Evolutionary conservation across 2,113 vertebrate genomes (phyloP), one percentile per base, ranked within the genome.

Genomic region (Phocoena sinus): DNA sequence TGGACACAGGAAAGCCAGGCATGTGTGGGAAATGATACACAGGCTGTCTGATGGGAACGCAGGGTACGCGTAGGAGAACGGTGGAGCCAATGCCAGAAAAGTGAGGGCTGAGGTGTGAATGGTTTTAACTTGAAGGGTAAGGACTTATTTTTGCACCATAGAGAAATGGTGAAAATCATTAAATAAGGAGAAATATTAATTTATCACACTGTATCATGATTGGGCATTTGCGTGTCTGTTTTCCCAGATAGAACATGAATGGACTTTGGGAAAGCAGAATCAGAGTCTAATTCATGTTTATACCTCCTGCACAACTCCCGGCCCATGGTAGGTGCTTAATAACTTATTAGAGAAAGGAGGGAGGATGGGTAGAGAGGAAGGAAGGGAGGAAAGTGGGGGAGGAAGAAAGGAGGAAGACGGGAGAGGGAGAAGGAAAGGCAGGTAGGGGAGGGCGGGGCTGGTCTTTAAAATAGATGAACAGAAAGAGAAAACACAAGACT

Each of bases 161-260:
- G 23, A 6, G 3, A 70, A 33, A 67, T 5, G 56, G 56, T 70
- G 33, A 65, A 95, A 73, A 67, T 11, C 4, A 17, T 56, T 85
- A 60, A 82, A 44, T 18, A 70, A 89, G 25, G 71, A 79, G 60
- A 90, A 65, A 70, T 53, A 33, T 47, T 70, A 81, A 89, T 31
- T 38, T n/a, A 41, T 73, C 8, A 14, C 25, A 7, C 26, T 67
- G 31, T 50, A 53, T 44, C 12, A 5, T 6, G n/a, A 58, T 18
- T 79, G 73, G 26, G 3, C n/a, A 67, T 91, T 53, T 68, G 12
- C 3, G 2, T 56, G 6, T 60, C 41, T 89, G 4, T 93, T 91
- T 95, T 80, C 41, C 67, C 15, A n/a, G 20, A 21, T 1, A 53
- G 47, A 56, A 47, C 76, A 11, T 44, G 21, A 85, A 36, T 4